Evolutionary conservation across 2,113 vertebrate genomes (phyloP), one percentile per base, ranked within the genome.

Genomic region (Lasiurus cinereus): DNA sequence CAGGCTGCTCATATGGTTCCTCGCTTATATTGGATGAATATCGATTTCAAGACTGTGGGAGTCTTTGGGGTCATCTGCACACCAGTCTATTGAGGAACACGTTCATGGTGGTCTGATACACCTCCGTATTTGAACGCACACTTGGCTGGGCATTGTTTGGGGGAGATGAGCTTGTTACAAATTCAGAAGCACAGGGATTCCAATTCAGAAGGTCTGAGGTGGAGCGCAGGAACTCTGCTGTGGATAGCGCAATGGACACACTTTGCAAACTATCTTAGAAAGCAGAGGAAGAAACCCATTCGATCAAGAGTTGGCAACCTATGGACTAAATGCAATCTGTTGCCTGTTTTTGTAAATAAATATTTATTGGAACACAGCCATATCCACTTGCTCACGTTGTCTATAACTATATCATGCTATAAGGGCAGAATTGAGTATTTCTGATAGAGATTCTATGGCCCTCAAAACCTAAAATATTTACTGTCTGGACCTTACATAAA

Each of bases 1-100:
- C 24, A 66, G 62, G 83, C 62, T 97, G 87, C 72, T 97, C 90
- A 90, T 93, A 46, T 92, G 39, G 50, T 87, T 89, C 56, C 46
- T 86, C 14, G 50, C 6, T 64, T 92, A 66, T 6, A 79, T 74
- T 66, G 31, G 33, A 90, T 46, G 36, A 21, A 33, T 52, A 93
- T 62, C 70, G 27, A 90, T 90, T 78, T 79, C 66, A 92, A 92
- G 77, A 91, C 77, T 83, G 67, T 92, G 83, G 8, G 36, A 66
- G 85, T 24, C 12, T 56, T 77, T 15, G 21, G 50, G 43, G 12
- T 83, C 36, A 91, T 94, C 95, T 95, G 5, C 22, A 76, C 9
- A 66, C 10, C 5, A 39, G n/a, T 67, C 46, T 85, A 19, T 70
- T 93, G 87, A 31, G 19, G 22, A 72, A n/a, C 14, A 21, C 8